A percentile compares a stretch with the other conserved stretches of the same genome.
phyloP scores from a whole-genome alignment of 2,888 invertebrate species.

The Hydriomena furcata region DNA sequence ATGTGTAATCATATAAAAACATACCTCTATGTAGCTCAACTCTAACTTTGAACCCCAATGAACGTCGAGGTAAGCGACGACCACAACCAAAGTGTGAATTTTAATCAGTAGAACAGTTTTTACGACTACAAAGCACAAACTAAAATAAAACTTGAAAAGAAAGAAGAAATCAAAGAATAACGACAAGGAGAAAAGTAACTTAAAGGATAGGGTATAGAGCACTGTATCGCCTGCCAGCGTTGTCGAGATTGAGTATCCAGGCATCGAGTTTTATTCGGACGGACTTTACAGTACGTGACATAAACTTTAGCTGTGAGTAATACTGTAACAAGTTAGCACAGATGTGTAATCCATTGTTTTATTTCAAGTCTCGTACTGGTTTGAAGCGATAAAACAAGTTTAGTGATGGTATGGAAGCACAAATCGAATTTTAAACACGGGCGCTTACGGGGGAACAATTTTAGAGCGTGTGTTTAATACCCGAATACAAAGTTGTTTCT shows the following conservation, averaged over 20 bases:
- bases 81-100: constrained; percentile 35
- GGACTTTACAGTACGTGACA: constrained; percentile 55
- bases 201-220: constrained; percentile 38
- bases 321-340: constrained; percentile 46
- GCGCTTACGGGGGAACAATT: constrained; percentile 5
- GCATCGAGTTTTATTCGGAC: constrained; percentile 57
- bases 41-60: constrained; percentile 11
- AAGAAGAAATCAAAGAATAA: constrained; percentile 30
- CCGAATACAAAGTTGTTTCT: constrained; percentile 16
- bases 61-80: constrained; percentile 26
- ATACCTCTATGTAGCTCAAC: not conserved
- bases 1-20: not conserved
- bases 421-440: constrained; percentile 19
- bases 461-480: constrained; percentile 8
- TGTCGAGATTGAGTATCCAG: constrained; percentile 39
- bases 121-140: constrained; percentile 36
- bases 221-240: constrained; percentile 37
- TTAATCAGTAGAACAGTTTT: constrained; percentile 38
- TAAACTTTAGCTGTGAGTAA: constrained; percentile 47
- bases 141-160: constrained; percentile 38
- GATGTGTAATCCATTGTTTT: constrained; percentile 44
- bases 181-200: constrained; percentile 44
- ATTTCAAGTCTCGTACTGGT: constrained; percentile 23
- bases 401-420: constrained; percentile 17
- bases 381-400: constrained; percentile 21